Base-by-base conservation (phyloP, 2,888 invertebrate species). In the Chromoteleia sp. region DNA sequence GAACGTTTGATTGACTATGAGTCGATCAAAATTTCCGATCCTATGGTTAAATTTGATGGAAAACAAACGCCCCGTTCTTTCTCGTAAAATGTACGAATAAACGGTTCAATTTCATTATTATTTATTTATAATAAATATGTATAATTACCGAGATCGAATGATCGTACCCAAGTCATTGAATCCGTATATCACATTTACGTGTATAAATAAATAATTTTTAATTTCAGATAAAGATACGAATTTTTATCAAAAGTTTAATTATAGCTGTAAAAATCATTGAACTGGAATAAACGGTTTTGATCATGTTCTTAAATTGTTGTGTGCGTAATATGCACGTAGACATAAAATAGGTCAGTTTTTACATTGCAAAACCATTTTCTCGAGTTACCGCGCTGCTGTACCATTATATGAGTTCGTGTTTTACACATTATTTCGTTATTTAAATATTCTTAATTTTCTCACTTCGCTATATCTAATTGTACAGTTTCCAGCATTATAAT, bases 301-400 rank as follows among this genome's bases (percentile, higher is more conserved):
- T 63, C 33, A 33, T 50, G 39, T 30, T 50, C 43, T 41, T 15
- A 45, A 41, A 63, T 61, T 39, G 63, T 48, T 73, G 68, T 52
- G 63, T 45, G 78, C 79, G 43, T 74, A 68, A 39, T 59, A 59
- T 10, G 19, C 30, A 41, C 29, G 39, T 29, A 21, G 54, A 43
- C 70, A 79, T 63, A 74, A 84, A 84, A 83, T 83, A 80, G 84
- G 84, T 84, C 81, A 83, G 67, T 80, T 81, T 83, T 84, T 83
- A 74, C 71, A 59, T 83, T 80, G 77, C 59, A 68, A 81, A 74
- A 79, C 71, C 58, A 75, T 84, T 84, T 80, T 79, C 83, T 81
- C 79, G 80, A 50, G 76, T 78, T 76, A 79, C 74, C 48, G 17
- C 61, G 73, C 52, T 12, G 45, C 67, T 54, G n/a, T 63, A 71